Percentiles rank a stretch among this genome's conserved stretches.
Conservation (phyloP, 2,113 vertebrate species). For the Nesoenas mayeri region DNA sequence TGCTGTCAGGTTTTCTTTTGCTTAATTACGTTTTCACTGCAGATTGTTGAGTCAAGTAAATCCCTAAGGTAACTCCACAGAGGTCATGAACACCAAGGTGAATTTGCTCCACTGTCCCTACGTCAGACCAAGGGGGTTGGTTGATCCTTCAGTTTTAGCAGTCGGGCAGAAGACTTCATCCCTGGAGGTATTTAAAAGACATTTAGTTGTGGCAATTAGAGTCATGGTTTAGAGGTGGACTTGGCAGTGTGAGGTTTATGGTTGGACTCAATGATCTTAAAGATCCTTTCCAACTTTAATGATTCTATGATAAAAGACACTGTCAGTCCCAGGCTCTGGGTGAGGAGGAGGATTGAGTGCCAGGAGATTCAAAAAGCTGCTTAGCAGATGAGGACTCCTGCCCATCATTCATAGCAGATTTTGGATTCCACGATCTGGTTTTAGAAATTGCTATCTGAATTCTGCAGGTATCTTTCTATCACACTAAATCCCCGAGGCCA, state of each 20-base stretch:
- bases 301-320: neutral
- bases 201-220: too few species aligned
- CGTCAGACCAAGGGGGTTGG: neutral
- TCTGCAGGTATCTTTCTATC: constrained; percentile 6
- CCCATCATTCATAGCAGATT: neutral
- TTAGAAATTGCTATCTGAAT: neutral
- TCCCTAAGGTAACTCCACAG: neutral
- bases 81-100: neutral
- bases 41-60: neutral
- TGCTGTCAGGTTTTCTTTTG: neutral
- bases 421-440: neutral
- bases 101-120: neutral
- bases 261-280: too few species aligned
- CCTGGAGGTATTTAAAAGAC: too few species aligned
- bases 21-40: neutral
- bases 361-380: neutral
- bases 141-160: neutral
- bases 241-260: too few species aligned
- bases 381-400: neutral
- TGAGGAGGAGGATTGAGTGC: neutral
- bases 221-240: too few species aligned
- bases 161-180: neutral
- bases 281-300: too few species aligned
- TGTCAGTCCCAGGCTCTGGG: neutral
- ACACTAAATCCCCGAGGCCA: neutral